A percentile compares a stretch with the other conserved stretches of the same genome.
These are phyloP conservation scores for Anaspis maculata DNA, from an alignment of 2,888 invertebrate genomes.

Conservation along the genomic window DNA sequence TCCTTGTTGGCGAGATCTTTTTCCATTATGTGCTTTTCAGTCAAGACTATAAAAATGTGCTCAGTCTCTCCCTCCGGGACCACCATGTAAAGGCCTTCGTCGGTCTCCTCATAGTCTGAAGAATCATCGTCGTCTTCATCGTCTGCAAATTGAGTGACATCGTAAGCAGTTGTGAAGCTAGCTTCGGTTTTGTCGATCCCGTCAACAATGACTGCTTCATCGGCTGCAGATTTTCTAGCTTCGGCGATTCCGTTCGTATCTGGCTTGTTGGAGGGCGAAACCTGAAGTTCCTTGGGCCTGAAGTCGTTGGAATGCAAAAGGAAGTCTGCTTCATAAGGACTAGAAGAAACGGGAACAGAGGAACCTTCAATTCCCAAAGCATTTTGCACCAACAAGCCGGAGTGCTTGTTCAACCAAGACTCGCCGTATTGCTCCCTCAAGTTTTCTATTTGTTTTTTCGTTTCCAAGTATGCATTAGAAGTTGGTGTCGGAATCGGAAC, in stretches of 20 bases:
- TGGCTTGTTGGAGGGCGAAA: background rate
- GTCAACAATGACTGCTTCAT: background rate
- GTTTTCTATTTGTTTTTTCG: constrained; percentile 51
- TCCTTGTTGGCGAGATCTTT: constrained; percentile 32
- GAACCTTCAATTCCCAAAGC: constrained; percentile 46
- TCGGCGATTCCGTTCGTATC: background rate
- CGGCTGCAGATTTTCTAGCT: background rate
- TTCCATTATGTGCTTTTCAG: constrained; percentile 35
- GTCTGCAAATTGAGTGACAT: constrained; percentile 1
- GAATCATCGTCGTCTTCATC: constrained; percentile 18
- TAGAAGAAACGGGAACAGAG: constrained; percentile 20
- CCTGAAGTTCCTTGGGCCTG: too few relatives aligned
- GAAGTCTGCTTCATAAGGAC: constrained; percentile 23
- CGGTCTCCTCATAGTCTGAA: constrained; percentile 32
- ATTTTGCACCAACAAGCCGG: constrained; percentile 44
- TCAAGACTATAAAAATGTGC: constrained; percentile 37
- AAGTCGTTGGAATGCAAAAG: constrained; percentile 17
- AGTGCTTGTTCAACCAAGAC: constrained; percentile 48
- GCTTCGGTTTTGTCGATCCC: constrained; percentile 2
- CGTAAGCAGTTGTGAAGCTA: constrained; percentile 5
- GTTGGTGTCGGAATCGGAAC: constrained; percentile 23
- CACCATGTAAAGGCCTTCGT: constrained; percentile 36
- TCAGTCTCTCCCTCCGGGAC: constrained; percentile 33
- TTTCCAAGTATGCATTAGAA: constrained; percentile 45
- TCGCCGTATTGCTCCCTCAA: constrained; percentile 51